Evolutionary conservation across 2,888 invertebrate species (phyloP).

Genomic region (Blastobasis adustella): DNA sequence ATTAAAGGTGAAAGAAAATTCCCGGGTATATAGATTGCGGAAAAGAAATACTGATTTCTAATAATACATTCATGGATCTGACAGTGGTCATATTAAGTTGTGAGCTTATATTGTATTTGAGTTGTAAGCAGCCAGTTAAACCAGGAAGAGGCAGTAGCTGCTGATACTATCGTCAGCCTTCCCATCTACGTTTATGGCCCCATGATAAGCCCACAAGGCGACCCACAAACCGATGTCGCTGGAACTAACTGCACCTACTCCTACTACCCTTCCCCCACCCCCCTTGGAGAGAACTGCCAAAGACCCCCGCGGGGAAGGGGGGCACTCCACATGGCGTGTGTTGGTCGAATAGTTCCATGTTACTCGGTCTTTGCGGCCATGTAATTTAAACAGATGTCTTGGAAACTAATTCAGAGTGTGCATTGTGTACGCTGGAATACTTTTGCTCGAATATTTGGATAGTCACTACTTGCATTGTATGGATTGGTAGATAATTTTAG

Average conservation of each 20-base stretch:
- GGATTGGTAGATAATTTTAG: no score
- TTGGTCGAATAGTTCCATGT: slow-evolving; percentile 18
- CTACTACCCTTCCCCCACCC: no score
- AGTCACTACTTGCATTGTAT: no score
- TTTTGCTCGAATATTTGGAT: not conserved
- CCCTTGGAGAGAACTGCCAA: no score
- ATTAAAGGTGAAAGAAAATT: no score
- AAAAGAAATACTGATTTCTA: no score
- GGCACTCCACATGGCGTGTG: not conserved
- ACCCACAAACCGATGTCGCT: slow-evolving; percentile 31
- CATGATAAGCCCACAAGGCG: slow-evolving; percentile 32
- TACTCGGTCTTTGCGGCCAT: slow-evolving; percentile 23
- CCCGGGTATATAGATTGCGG: no score
- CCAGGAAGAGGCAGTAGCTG: not conserved
- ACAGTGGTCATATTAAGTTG: no score
- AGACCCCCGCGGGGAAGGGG: not conserved
- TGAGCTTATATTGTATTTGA: no score
- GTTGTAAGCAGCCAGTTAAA: no score
- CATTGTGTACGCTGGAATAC: slow-evolving; percentile 1
- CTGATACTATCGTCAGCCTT: slow-evolving; percentile 35
- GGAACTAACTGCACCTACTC: slow-evolving; percentile 11
- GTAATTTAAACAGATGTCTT: slow-evolving; percentile 21
- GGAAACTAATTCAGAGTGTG: slow-evolving; percentile 1
- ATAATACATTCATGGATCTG: no score
- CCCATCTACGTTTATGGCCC: slow-evolving; percentile 20